Base-by-base conservation (phyloP, 2,888 invertebrate species). In the Serrognathus titanus region DNA sequence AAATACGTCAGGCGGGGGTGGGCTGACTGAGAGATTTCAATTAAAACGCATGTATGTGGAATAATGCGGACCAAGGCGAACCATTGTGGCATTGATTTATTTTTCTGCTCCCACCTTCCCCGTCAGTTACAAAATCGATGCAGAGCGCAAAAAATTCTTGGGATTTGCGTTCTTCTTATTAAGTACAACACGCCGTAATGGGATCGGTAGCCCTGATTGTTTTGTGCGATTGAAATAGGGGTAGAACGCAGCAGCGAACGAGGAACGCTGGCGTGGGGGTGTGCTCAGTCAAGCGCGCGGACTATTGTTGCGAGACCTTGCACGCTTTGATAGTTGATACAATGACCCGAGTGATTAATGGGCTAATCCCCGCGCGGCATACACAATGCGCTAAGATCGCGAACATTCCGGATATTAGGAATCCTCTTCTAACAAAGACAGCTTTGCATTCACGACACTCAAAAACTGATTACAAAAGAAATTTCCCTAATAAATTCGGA, bases 241-340 rank as follows among this genome's bases (percentile, higher is more conserved):
- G 57, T 61, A 56, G 59, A 57, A 55, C 57, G 53, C 52, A 54
- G 58, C 60, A 60, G 57, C 53, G 57, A 57, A 57, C 56, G 57
- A 57, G 57, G 55, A 56, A 53, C 55, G 62, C 53, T 54, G 60
- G 53, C 13, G 36, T 48, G 66, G 70, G 73, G 71, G 71, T 72
- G 71, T 72, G 74, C 70, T 69, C 74, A 72, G 63, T 66, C 68
- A 67, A 74, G 74, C 74, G 74, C 69, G 69, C 72, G 69, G 72
- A 70, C 74, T 69, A 75, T 75, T 77, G 76, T 76, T 75, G 75
- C 75, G 75, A 74, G 72, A 75, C 76, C 75, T 75, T 73, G 75
- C 75, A 72, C 75, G 75, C 75, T 78, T 78, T 78, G 78, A 78
- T 78, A 78, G 78, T 78, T 78, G 78, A 78, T 78, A 78, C 78